Evolutionary conservation across 2,797 vertebrate species (phyloP).

Genomic region (Todus mexicanus): DNA sequence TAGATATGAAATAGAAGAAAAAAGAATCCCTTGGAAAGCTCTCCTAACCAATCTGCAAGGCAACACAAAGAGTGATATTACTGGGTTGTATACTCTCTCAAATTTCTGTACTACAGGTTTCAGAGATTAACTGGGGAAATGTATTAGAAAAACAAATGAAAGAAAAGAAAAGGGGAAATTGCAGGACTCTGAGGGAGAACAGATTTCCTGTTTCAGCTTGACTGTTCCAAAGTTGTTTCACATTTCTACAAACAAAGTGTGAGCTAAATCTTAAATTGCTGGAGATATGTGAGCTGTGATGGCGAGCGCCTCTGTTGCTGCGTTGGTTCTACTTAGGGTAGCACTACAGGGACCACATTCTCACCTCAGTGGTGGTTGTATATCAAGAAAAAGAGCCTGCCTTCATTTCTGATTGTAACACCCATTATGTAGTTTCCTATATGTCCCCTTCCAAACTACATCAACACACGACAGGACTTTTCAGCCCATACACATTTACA

Average conservation of each 20-base stretch:
- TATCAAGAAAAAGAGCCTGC: neutral
- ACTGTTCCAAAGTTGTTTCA: neutral
- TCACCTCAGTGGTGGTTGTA: fast-evolving
- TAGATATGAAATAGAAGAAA: neutral
- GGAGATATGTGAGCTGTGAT: neutral
- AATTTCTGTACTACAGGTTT: neutral
- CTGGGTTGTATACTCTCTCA: neutral
- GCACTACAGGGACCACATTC: neutral
- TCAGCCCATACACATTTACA: neutral
- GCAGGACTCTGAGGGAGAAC: neutral
- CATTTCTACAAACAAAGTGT: neutral
- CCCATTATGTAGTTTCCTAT: neutral
- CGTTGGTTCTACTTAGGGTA: neutral
- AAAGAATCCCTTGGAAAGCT: neutral
- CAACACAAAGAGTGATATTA: neutral
- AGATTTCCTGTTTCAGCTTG: neutral
- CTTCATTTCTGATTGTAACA: neutral
- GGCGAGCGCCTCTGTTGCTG: neutral
- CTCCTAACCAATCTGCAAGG: neutral
- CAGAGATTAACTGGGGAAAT: neutral
- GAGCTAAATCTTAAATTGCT: neutral
- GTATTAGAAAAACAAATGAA: neutral
- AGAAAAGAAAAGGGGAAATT: neutral
- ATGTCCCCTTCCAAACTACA: neutral
- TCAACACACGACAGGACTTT: neutral